A percentile compares a stretch with the other conserved stretches of the same genome.
These are phyloP conservation scores for Apus apus DNA, from an alignment of 2,113 vertebrate genomes.

Conservation along the genomic window DNA sequence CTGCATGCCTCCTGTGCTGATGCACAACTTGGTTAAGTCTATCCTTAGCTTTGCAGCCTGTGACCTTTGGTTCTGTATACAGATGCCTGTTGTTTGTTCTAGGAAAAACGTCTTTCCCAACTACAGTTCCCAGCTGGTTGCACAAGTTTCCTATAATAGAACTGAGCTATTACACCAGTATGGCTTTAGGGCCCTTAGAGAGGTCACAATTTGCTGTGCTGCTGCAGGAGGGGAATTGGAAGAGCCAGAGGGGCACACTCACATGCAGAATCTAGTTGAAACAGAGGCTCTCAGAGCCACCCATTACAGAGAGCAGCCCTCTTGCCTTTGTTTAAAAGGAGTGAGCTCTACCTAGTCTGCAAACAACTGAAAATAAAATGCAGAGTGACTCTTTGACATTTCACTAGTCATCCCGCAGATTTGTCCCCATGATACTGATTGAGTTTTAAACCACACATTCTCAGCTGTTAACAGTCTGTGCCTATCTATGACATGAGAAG, in stretches of 20 bases:
- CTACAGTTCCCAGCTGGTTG: not conserved
- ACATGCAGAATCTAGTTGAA: not conserved
- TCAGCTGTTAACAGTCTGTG: not conserved
- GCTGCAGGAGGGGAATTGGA: not conserved
- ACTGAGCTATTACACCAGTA: not conserved
- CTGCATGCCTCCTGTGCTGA: not conserved
- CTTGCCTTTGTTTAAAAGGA: not conserved
- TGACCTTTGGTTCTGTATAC: conserved; percentile 60
- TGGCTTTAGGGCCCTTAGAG: not conserved
- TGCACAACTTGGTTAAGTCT: not conserved
- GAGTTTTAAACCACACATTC: not conserved
- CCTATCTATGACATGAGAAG: not conserved
- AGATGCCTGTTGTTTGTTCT: conserved; percentile 30
- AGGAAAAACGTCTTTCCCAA: conserved; percentile 60
- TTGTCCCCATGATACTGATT: not conserved
- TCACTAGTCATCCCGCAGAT: not conserved
- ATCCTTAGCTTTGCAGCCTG: not conserved
- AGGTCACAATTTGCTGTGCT: not conserved
- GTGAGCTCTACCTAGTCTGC: not conserved
- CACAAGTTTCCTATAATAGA: conserved; percentile 45
- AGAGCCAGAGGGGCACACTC: not conserved
- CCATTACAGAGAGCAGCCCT: not conserved
- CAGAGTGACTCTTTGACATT: not conserved
- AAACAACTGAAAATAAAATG: not conserved
- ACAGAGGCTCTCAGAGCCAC: not conserved